Evolutionary conservation across 2,888 invertebrate genomes (phyloP), one percentile per base, ranked within the genome.

Genomic region (Sminthurides aquaticus): DNA sequence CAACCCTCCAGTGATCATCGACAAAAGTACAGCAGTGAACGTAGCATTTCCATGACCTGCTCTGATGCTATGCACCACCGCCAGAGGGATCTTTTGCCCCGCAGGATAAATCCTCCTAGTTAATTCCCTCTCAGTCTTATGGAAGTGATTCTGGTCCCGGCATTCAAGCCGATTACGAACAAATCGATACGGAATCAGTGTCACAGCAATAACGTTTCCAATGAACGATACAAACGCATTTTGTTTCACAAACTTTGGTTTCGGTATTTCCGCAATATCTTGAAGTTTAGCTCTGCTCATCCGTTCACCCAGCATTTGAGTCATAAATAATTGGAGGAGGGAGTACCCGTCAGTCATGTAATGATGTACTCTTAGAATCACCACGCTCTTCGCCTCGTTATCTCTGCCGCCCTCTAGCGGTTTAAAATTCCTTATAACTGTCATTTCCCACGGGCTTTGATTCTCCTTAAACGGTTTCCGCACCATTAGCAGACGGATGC

Each of bases 271-370:
- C 25, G 43, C 62, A 61, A 49, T 66, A 26, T 57, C 57, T 11
- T 57, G 2, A 22, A 59, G n/a, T 49, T 59, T 49, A 2, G 18
- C 34, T n/a, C 49, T 34, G 5, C 48, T 68, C 43, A 70, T 60
- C 20, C 62, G 62, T 27, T 68, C 65, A 18, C 66, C 62, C 29
- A 68, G 62, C 61, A 70, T 70, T 15, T 68, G 62, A 28, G 68
- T 68, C 34, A 70, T 34, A 34, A 66, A 68, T 8, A 68, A 20
- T 54, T 70, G 67, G 1, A 70, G 62, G 58, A 70, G 62, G 20
- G 67, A 66, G 52, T 68, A 70, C 0, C 70, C 70, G 62, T 70
- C 70, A n/a, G 67, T 55, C 22, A 68, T 57, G 8, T 62, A 65
- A 58, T 70, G 70, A 52, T 70, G 70, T 11, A 68, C 25, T 55